Evolutionary conservation across 2,888 invertebrate genomes (phyloP).

Genomic region (Conus canariensis): DNA sequence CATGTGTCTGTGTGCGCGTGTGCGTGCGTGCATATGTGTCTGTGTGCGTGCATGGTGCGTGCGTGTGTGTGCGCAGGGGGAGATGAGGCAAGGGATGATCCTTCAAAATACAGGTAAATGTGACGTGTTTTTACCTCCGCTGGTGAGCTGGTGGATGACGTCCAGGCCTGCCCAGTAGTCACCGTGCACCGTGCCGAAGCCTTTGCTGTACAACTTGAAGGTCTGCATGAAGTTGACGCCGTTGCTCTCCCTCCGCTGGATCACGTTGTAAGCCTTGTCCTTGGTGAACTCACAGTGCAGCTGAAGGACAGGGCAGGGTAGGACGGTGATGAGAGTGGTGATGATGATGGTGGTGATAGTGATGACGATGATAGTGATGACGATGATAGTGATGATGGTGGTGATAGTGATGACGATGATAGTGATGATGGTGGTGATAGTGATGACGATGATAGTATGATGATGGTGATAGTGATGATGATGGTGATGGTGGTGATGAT

Average conservation of each 20-base stretch:
- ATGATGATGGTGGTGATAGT: no score
- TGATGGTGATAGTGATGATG: no score
- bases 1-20: background rate
- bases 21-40: background rate
- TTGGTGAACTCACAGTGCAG: conserved; percentile 50
- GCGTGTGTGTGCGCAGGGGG: background rate
- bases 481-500: no score
- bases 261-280: conserved; percentile 54
- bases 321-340: no score
- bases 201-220: conserved; percentile 54
- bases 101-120: no score
- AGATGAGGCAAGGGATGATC: background rate
- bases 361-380: no score
- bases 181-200: conserved; percentile 58
- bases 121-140: background rate
- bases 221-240: conserved; percentile 52
- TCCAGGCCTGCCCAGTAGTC: conserved; percentile 66
- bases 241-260: conserved; percentile 56
- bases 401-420: no score
- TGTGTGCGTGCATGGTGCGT: background rate
- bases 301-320: conserved; percentile 16
- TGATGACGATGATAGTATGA: no score
- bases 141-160: conserved; percentile 59
- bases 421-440: no score
- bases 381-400: no score